These are phyloP conservation scores for Helostoma temminkii DNA, from an alignment of 2,797 vertebrate genomes.

Conservation along the genomic window DNA sequence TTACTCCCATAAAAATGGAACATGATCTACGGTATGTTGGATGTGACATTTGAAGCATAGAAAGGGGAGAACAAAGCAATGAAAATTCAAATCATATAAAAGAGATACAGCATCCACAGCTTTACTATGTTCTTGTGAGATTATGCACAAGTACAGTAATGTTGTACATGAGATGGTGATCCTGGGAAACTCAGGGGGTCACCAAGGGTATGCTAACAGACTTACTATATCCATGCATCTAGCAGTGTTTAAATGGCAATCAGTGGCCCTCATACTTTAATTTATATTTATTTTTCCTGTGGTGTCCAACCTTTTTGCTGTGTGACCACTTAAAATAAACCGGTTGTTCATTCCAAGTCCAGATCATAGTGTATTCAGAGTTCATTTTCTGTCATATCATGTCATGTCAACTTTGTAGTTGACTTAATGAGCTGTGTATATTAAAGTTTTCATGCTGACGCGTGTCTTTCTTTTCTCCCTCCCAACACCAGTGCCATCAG, in stretches of 20 bases:
- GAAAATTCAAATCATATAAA: background rate
- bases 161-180: background rate
- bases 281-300: background rate
- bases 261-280: too few species aligned
- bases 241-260: too few species aligned
- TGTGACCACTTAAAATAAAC: background rate
- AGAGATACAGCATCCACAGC: background rate
- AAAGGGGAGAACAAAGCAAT: background rate
- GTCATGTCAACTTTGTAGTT: too few species aligned
- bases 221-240: too few species aligned
- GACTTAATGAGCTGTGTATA: background rate
- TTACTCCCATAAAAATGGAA: background rate
- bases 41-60: background rate
- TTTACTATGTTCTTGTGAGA: background rate
- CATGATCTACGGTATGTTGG: background rate
- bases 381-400: background rate
- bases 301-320: background rate
- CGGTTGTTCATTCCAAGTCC: too few species aligned
- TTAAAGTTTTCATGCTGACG: background rate
- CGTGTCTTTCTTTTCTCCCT: constrained; percentile 11
- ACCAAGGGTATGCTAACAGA: background rate
- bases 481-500: constrained; percentile 62
- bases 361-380: too few species aligned
- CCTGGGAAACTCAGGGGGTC: too few species aligned
- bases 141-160: background rate